Evolutionary conservation across 2,797 vertebrate species (phyloP).

Genomic region (Dicrostonyx torquatus): DNA sequence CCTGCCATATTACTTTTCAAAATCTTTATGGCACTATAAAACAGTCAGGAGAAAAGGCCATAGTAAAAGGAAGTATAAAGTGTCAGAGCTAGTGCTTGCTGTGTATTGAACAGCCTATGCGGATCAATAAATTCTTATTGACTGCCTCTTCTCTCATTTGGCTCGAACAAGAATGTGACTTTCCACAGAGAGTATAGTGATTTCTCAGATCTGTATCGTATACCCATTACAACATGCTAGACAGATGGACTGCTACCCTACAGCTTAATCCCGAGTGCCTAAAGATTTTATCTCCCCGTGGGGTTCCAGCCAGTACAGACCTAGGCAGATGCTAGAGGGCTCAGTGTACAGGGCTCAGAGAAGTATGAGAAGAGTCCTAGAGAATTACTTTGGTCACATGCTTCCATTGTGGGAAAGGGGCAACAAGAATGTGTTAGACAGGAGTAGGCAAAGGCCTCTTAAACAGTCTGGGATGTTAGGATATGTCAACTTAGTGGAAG

Average conservation of each 20-base stretch:
- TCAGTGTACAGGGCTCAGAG: neutral
- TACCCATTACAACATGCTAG: neutral
- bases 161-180: slow-evolving; percentile 59
- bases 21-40: slow-evolving; percentile 56
- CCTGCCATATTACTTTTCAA: neutral
- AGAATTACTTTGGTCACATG: neutral
- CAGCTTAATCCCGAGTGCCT: neutral
- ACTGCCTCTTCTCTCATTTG: slow-evolving; percentile 62
- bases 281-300: neutral
- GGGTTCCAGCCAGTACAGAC: neutral
- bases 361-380: neutral
- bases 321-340: neutral
- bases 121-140: slow-evolving; percentile 60
- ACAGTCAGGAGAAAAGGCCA: neutral
- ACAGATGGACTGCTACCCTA: neutral
- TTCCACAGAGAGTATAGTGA: slow-evolving; percentile 37
- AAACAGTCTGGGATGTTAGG: neutral
- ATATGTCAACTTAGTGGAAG: neutral
- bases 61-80: slow-evolving; percentile 49
- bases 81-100: slow-evolving; percentile 39
- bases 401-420: neutral
- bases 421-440: neutral
- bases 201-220: slow-evolving; percentile 49
- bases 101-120: neutral
- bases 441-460: neutral